These are phyloP conservation scores for Bergia puertoricense DNA, from an alignment of 92 coral and sea anemone species.

Conservation along the genomic window DNA sequence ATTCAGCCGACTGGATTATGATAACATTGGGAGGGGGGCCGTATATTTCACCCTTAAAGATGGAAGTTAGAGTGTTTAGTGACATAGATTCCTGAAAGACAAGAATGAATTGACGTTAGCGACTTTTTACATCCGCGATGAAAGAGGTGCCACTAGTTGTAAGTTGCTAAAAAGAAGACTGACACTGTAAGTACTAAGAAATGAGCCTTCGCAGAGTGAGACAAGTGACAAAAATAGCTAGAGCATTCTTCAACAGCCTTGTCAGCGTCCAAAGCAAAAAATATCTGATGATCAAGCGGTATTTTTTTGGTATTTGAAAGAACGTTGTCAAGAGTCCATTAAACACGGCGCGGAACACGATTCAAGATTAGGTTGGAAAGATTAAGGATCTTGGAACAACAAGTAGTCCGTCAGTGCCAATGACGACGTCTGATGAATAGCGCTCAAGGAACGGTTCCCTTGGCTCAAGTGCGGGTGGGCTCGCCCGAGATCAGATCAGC, in stretches of 20 bases:
- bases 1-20: slow-evolving; percentile 39
- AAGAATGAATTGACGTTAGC: slow-evolving; percentile 32
- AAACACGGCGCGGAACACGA: too few species aligned
- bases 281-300: slow-evolving; percentile 16
- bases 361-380: too few species aligned
- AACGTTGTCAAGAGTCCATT: not conserved
- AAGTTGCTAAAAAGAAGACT: slow-evolving; percentile 6
- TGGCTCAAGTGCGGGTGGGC: too few species aligned
- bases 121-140: slow-evolving; percentile 24
- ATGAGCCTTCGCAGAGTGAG: slow-evolving; percentile 23
- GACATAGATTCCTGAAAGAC: slow-evolving; percentile 51
- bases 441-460: too few species aligned
- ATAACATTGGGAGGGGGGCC: slow-evolving; percentile 38
- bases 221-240: slow-evolving; percentile 17
- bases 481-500: too few species aligned
- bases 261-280: slow-evolving; percentile 51
- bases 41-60: slow-evolving; percentile 29
- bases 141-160: slow-evolving; percentile 36
- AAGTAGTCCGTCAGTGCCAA: too few species aligned
- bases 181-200: slow-evolving; percentile 26
- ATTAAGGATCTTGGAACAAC: too few species aligned
- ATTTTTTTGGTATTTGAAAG: slow-evolving; percentile 38
- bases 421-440: too few species aligned
- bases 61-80: slow-evolving; percentile 31
- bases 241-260: slow-evolving; percentile 24